phyloP scores from a whole-genome alignment of 1,140 invertebrate genomes.

The Drosophila aff. region DNA sequence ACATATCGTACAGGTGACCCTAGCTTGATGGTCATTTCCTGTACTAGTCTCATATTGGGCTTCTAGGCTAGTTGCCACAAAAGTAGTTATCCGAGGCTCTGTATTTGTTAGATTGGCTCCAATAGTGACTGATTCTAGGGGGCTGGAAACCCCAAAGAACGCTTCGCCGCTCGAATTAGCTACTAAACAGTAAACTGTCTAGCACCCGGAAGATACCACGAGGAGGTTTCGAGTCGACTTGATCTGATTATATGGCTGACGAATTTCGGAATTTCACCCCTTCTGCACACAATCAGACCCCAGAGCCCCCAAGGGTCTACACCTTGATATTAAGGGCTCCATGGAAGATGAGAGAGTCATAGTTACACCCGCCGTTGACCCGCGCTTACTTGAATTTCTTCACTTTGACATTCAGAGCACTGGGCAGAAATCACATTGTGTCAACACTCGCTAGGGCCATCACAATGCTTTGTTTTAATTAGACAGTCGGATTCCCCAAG shows the following conservation, averaged over 20 bases:
- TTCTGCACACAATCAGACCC: neutral
- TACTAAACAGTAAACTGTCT: neutral
- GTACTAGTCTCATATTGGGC: no score
- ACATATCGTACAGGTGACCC: neutral
- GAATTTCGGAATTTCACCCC: neutral
- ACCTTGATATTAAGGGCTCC: neutral
- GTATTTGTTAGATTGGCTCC: no score
- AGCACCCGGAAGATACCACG: slow-evolving; percentile 6
- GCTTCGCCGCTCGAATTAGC: neutral
- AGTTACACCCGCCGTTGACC: no score
- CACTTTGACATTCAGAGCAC: no score
- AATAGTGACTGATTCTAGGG: neutral
- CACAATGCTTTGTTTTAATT: no score
- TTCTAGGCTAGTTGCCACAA: neutral
- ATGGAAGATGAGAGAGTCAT: no score
- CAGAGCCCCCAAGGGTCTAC: neutral
- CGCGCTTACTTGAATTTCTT: no score
- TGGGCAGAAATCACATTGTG: no score
- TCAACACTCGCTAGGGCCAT: no score
- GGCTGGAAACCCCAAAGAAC: neutral
- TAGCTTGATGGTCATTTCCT: no score
- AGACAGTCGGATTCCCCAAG: no score
- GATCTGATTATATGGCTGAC: neutral
- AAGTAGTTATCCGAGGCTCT: neutral
- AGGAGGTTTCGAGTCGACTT: slow-evolving; percentile 2